These are phyloP conservation scores for Leptodactylus fuscus DNA, from an alignment of 2,113 vertebrate species.

Conservation along the genomic window DNA sequence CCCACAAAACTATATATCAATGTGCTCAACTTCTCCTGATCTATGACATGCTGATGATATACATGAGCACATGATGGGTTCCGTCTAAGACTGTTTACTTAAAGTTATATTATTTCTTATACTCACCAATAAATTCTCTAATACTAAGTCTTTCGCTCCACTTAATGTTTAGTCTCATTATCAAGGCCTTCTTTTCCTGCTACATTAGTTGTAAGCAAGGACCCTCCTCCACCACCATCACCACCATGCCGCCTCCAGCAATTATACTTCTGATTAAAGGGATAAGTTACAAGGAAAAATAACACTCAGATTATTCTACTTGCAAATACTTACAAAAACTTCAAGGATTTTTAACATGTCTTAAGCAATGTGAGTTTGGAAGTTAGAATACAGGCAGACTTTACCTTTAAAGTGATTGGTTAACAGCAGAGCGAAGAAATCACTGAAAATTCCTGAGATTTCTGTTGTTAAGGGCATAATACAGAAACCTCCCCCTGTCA, in stretches of 20 bases:
- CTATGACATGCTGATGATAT: no score
- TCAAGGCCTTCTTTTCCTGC: no score
- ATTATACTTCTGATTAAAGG: neutral
- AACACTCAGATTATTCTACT: neutral
- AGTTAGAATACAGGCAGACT: no score
- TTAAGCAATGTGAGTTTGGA: neutral
- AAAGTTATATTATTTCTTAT: no score
- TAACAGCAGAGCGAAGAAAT: neutral
- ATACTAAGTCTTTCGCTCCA: no score
- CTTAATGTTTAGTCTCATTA: no score
- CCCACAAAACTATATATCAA: no score
- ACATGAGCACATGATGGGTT: no score
- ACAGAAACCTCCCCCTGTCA: slow-evolving; percentile 32
- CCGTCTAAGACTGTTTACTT: no score
- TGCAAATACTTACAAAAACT: neutral
- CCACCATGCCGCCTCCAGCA: neutral
- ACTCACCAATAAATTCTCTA: no score
- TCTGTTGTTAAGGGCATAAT: neutral
- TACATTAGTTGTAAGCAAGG: neutral
- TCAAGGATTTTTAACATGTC: neutral
- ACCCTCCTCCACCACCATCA: no score
- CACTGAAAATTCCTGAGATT: neutral
- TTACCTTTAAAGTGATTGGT: neutral
- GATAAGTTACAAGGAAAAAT: neutral
- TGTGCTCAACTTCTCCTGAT: no score